Conservation (phyloP, 2,113 vertebrate genomes). For the Hippocampus abdominalis region DNA sequence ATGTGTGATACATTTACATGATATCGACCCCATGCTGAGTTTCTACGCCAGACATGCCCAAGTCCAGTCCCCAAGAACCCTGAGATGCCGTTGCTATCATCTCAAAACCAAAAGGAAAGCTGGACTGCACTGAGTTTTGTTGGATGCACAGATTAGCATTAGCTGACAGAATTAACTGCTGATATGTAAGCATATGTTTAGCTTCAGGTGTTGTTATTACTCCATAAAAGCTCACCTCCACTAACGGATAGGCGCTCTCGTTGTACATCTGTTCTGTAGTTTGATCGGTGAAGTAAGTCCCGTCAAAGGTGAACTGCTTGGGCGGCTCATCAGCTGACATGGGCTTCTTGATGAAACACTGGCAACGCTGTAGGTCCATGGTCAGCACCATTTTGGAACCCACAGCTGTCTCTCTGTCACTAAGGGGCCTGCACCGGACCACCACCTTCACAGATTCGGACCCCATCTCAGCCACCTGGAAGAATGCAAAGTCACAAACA, state of each 20-base stretch:
- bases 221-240: constrained; percentile 76
- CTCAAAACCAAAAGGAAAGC: too few relatives aligned
- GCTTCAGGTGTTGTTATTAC: background rate
- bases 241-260: constrained; percentile 79
- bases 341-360: constrained; percentile 80
- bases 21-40: too few relatives aligned
- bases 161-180: too few relatives aligned
- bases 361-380: constrained; percentile 70
- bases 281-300: constrained; percentile 76
- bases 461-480: constrained; percentile 64
- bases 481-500: background rate
- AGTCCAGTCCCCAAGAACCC: too few relatives aligned
- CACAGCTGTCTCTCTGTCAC: constrained; percentile 72
- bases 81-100: too few relatives aligned
- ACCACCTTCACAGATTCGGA: constrained; percentile 81
- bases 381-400: constrained; percentile 70
- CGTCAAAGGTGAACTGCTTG: constrained; percentile 87
- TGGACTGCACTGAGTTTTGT: too few relatives aligned
- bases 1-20: too few relatives aligned
- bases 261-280: constrained; percentile 87
- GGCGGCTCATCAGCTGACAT: constrained; percentile 67
- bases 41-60: too few relatives aligned
- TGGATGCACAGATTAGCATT: too few relatives aligned
- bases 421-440: constrained; percentile 81
- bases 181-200: too few relatives aligned